Evolutionary conservation across 2,113 vertebrate genomes (phyloP), one percentile per base, ranked within the genome.

Genomic region (Anguilla rostrata): DNA sequence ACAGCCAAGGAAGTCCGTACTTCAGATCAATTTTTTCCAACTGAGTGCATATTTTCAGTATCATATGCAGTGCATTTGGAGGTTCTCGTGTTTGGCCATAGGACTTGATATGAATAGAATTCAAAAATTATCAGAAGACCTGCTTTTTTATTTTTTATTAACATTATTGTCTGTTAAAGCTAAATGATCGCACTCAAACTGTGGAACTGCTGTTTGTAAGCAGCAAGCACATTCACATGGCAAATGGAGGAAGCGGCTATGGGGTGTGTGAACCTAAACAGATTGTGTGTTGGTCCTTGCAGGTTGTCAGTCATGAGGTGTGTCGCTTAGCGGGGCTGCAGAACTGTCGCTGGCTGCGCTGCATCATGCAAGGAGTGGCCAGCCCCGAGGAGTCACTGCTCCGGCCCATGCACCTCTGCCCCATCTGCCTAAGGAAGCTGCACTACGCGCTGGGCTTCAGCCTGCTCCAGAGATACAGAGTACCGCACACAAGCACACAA

Each of bases 281-380:
- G 22, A 56, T 11, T 53, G 81, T 83, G 46, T 29, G 43, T 75
- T 83, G 43, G 85, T 75, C 78, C 57, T 39, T 1, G 0, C 82
- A 96, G 95, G 93, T 94, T 87, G 91, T 90, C 0, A 94, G 95
- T 0, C 95, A 96, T 0, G 94, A 95, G 86, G 92, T 95, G 82
- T 95, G 94, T 86, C 95, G 93, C 86, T 93, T 96, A 86, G 92
- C 96, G 79, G 95, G 95, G 83, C 88, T 95, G 92, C 94, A 94
- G 66, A 91, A 90, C 5, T 96, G 95, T 63, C 93, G 94, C 84
- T 96, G 95, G 95, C 95, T 95, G 81, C 91, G 93, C 88, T 96
- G 95, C 91, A 89, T 95, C 90, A 94, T 96, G 95, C 95, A 96
- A 91, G 95, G 94, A 0, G 94, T 86, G 0, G 92, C 94, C 82